Percentiles rank a stretch among this genome's conserved stretches.
Evolutionary conservation across 92 coral and sea anemone species (phyloP).

Genomic region (Phenganax subtilis): DNA sequence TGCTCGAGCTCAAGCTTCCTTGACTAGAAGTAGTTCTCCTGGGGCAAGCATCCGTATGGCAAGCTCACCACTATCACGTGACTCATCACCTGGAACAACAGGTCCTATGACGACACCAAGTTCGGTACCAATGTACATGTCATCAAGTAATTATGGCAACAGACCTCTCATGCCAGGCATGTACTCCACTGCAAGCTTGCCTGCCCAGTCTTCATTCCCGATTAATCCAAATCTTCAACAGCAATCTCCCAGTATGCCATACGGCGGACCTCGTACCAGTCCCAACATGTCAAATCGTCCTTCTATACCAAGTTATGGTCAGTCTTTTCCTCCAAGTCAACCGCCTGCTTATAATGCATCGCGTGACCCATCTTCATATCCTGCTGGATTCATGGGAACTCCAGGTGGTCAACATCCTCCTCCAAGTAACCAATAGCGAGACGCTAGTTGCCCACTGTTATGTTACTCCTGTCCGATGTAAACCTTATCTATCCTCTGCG

Average conservation of each 20-base stretch:
- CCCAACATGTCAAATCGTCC: constrained; percentile 33
- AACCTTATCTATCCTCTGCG: no score
- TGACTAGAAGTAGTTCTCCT: constrained; percentile 38
- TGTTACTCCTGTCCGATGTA: no score
- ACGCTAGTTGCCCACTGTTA: not conserved
- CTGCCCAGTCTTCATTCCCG: not conserved
- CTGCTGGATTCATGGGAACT: constrained; percentile 27
- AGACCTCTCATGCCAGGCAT: constrained; percentile 26
- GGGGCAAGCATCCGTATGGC: constrained; percentile 36
- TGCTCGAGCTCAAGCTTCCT: not conserved
- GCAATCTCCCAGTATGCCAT: constrained; percentile 11
- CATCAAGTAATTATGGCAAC: constrained; percentile 20
- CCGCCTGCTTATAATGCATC: constrained; percentile 30
- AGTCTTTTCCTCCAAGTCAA: constrained; percentile 24
- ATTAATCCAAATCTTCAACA: not conserved
- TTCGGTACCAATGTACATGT: constrained; percentile 39
- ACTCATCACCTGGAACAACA: constrained; percentile 23
- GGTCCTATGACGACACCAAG: constrained; percentile 26
- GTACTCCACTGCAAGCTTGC: constrained; percentile 26
- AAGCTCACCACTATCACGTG: constrained; percentile 27
- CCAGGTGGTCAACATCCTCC: constrained; percentile 40
- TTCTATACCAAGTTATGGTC: constrained; percentile 27
- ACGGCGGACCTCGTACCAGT: no score
- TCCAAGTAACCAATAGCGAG: not conserved
- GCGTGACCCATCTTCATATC: constrained; percentile 31